Evolutionary conservation across 2,797 vertebrate genomes (phyloP).

Genomic region (Muraenolepis orangiensis): DNA sequence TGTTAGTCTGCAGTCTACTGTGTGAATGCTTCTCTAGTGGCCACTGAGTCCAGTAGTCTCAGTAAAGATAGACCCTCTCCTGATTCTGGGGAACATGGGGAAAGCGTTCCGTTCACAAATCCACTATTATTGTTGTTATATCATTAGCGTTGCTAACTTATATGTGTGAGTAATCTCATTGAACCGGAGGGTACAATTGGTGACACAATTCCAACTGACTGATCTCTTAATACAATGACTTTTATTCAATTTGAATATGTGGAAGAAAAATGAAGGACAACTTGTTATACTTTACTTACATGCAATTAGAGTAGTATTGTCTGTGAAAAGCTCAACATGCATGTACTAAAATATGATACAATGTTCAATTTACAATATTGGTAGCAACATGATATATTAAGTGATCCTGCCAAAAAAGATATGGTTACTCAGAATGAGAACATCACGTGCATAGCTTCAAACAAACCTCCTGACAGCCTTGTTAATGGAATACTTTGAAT

Average conservation of each 20-base stretch:
- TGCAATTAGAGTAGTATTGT: no score
- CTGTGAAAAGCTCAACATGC: no score
- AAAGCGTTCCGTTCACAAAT: not conserved
- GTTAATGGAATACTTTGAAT: no score
- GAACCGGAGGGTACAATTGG: no score
- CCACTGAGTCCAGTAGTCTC: not conserved
- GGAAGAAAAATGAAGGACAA: not conserved
- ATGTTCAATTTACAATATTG: not conserved
- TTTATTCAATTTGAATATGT: no score
- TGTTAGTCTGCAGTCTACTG: not conserved
- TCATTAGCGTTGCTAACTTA: not conserved
- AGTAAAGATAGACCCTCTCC: not conserved
- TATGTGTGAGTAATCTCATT: not conserved
- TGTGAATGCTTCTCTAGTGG: no score
- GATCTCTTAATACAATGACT: not conserved
- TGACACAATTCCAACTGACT: not conserved
- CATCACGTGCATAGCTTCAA: not conserved
- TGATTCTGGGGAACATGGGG: not conserved
- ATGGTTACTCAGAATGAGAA: not conserved
- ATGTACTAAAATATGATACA: not conserved
- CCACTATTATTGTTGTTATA: not conserved
- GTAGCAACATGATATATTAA: no score
- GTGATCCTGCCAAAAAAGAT: no score
- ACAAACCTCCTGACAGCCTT: not conserved
- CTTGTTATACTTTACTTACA: no score